These are phyloP conservation scores for Nasua narica DNA, from an alignment of 2,797 vertebrate genomes.

Conservation along the genomic window DNA sequence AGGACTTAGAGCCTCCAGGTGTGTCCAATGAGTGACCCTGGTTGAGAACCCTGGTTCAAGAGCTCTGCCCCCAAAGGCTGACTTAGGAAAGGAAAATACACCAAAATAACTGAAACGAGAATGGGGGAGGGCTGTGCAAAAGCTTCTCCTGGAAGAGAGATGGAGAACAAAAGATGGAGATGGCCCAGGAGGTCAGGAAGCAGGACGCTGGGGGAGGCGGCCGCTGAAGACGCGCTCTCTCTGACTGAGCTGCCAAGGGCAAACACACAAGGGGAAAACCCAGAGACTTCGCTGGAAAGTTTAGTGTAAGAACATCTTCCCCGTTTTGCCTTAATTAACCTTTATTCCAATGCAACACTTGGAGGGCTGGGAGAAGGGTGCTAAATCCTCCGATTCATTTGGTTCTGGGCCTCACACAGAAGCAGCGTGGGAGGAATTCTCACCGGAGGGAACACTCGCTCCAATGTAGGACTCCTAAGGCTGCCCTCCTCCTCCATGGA, in stretches of 20 bases:
- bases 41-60: not conserved
- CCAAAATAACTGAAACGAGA: not conserved
- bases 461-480: not conserved
- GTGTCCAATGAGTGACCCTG: not conserved
- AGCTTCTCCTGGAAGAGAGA: not conserved
- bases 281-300: not conserved
- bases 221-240: not conserved
- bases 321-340: not conserved
- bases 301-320: not conserved
- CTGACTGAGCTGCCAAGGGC: not conserved
- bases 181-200: not conserved
- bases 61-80: not conserved
- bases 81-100: not conserved
- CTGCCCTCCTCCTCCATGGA: not conserved
- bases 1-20: not conserved
- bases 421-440: not conserved
- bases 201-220: fast-evolving
- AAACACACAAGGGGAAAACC: not conserved
- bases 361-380: not conserved
- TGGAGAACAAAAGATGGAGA: not conserved
- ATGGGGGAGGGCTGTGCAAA: not conserved
- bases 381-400: not conserved
- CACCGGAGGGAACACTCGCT: not conserved
- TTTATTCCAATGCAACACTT: not conserved
- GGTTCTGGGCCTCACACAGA: not conserved